Base-by-base conservation (phyloP, 64 coral and sea anemone species). In the Montipora efflorescens region DNA sequence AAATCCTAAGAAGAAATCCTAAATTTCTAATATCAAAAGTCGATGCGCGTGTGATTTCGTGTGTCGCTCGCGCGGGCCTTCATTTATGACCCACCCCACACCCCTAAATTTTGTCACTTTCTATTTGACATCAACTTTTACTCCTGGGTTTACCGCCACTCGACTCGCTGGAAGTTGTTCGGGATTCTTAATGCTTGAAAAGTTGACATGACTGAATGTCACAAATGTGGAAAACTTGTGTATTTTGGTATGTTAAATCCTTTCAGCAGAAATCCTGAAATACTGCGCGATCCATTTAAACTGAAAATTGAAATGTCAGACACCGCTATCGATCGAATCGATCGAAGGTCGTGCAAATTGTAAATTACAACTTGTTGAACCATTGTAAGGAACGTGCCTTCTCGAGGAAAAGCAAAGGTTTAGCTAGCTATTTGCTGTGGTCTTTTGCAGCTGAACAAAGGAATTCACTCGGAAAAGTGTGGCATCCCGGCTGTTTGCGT, bases 401-500 rank as follows among this genome's bases (percentile, higher is more conserved):
- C 36, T 36, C 36, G 36, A 36, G 36, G 36, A 36, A 36, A 36
- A 36, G 36, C 36, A 36, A 36, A 36, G 36, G 36, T 36, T 36
- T 36, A 36, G 1, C 36, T 36, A 36, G 36, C 36, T 36, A 2
- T 36, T 72, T 0, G 7, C 53, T 72, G 7, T 72, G 82, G 3
- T 70, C 48, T 72, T 86, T 86, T 96, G 47, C 55, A 98, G 97
- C 97, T 76, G 97, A 98, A 51, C 97, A 98, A 87, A 98, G 89
- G 82, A 95, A 98, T 62, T 98, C 97, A 6, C 84, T 99, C 6
- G 98, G 98, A 18, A 99, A 99, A 90, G 95, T 94, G 5, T 99
- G 98, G 98, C 98, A 99, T 77, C 98, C 98, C 3, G 86, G 92
- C 47, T 99, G 98, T 92, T 77, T 99, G 5, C 83, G 95, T 77